These are phyloP conservation scores for Scaptomyza tumidula DNA, from an alignment of 2,888 invertebrate genomes.

Conservation along the genomic window DNA sequence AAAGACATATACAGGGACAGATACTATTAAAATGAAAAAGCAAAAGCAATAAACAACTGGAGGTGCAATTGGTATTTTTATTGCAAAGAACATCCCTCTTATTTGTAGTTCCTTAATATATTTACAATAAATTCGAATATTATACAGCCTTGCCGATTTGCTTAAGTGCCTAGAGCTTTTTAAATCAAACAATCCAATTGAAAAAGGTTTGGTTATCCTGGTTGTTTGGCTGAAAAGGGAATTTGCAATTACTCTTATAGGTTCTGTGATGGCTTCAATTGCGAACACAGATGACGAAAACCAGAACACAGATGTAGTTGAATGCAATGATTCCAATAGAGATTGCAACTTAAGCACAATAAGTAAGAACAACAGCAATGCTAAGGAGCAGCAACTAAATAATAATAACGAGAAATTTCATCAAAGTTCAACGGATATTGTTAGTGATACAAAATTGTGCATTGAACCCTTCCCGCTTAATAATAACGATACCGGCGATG, in stretches of 20 bases:
- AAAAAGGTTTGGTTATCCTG: neutral
- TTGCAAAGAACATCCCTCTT: constrained; percentile 39
- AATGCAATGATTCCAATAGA: constrained; percentile 10
- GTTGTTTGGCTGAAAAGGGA: neutral
- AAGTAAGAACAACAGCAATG: constrained; percentile 6
- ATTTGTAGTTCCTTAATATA: constrained; percentile 73
- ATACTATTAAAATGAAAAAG: neutral
- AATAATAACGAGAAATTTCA: neutral
- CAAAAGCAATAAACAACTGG: constrained; percentile 22
- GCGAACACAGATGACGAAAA: constrained; percentile 30
- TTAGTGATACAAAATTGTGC: neutral
- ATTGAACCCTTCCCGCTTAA: neutral
- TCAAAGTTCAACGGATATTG: constrained; percentile 1
- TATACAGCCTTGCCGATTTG: neutral
- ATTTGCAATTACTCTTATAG: neutral
- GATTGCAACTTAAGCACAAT: neutral
- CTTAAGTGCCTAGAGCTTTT: neutral
- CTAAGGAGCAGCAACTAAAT: constrained; percentile 4
- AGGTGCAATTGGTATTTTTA: constrained; percentile 61
- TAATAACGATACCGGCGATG: neutral
- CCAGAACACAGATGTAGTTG: neutral
- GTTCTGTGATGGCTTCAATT: constrained; percentile 56
- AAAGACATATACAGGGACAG: neutral
- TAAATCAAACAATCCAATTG: neutral
- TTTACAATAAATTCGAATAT: constrained; percentile 32